These are phyloP conservation scores for Drosophila nikananu DNA, from an alignment of 1,140 invertebrate species.

Conservation along the genomic window DNA sequence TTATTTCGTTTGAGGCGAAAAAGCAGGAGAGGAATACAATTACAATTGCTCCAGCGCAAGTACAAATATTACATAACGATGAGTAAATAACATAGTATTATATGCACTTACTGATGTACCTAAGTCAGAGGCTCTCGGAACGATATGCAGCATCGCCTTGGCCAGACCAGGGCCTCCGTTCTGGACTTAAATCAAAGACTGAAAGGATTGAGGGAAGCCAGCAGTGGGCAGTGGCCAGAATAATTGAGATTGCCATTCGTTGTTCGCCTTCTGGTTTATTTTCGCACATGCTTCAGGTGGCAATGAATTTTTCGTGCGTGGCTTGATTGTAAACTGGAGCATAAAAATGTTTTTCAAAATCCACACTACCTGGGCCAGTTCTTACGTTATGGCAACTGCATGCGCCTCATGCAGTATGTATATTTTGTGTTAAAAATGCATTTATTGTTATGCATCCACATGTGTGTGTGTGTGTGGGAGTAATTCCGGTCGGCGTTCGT, in stretches of 20 bases:
- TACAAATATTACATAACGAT: background rate
- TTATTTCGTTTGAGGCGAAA: conserved; percentile 5
- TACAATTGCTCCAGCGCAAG: background rate
- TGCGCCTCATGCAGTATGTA: conserved; percentile 22
- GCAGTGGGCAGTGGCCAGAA: conserved; percentile 24
- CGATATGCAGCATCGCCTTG: background rate
- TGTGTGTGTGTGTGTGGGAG: conserved; percentile 8
- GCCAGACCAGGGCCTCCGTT: background rate
- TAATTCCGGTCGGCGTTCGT: conserved; percentile 19
- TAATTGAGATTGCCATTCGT: conserved; percentile 18
- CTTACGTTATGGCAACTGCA: conserved; percentile 18
- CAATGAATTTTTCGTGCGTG: conserved; percentile 81
- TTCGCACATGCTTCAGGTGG: conserved; percentile 74
- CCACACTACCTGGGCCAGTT: conserved; percentile 29
- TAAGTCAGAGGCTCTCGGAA: background rate
- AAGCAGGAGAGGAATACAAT: background rate
- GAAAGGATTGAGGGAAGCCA: conserved; percentile 4
- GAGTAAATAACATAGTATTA: background rate
- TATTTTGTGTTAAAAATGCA: conserved; percentile 60
- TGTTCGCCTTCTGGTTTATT: conserved; percentile 29
- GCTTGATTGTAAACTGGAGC: conserved; percentile 81
- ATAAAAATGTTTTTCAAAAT: conserved; percentile 77
- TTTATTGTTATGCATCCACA: conserved; percentile 45
- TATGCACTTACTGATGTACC: background rate
- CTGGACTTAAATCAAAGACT: conserved; percentile 10